These are phyloP conservation scores for Otolemur garnettii DNA, from an alignment of 2,113 vertebrate species.

Conservation along the genomic window DNA sequence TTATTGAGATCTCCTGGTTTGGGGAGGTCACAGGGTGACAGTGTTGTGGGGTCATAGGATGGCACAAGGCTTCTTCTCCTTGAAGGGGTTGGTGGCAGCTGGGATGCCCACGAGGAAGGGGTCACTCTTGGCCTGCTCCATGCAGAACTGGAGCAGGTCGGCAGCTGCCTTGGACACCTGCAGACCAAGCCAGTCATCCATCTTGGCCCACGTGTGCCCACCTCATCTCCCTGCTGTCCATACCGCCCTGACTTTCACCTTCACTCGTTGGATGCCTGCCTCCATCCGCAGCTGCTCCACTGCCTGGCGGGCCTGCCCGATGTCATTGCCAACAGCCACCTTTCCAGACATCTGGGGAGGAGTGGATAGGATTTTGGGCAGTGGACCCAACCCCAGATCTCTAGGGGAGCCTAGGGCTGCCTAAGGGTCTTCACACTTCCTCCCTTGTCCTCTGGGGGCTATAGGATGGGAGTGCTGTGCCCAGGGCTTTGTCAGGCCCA, in stretches of 20 bases:
- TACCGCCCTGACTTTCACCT: conserved; percentile 82
- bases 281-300: conserved; percentile 91
- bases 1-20: conserved; percentile 52
- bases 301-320: conserved; percentile 87
- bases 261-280: conserved; percentile 88
- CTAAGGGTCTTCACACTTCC: not conserved
- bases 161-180: conserved; percentile 91
- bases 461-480: not conserved
- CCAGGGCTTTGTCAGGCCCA: not conserved
- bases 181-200: not conserved
- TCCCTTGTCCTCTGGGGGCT: not conserved
- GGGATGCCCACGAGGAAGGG: conserved; percentile 91
- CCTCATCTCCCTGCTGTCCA: fast-evolving
- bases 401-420: not conserved
- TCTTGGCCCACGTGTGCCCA: fast-evolving
- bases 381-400: not conserved
- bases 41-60: conserved; percentile 83
- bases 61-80: conserved; percentile 90
- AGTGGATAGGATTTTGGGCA: not conserved
- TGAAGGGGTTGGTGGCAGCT: conserved; percentile 91
- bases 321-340: conserved; percentile 86
- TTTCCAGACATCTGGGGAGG: conserved; percentile 85
- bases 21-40: not conserved
- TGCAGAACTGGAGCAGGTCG: conserved; percentile 91
- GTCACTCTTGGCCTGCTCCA: conserved; percentile 89